A percentile compares a stretch with the other conserved stretches of the same genome.
Evolutionary conservation across 2,888 invertebrate species (phyloP).

Genomic region (Heliconius erato): DNA sequence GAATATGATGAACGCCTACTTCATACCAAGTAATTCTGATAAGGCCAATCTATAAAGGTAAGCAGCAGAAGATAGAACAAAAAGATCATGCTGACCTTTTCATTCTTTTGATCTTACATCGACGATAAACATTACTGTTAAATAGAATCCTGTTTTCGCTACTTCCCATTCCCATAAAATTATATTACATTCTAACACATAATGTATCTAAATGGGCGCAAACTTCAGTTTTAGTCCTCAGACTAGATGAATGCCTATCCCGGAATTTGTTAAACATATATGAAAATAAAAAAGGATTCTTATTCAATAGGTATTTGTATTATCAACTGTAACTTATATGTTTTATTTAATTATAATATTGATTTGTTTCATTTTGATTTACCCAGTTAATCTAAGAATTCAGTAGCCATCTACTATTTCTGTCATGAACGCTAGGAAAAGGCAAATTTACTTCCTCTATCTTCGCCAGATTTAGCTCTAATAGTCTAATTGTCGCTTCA

Average conservation of each 20-base stretch:
- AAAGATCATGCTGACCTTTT: neutral
- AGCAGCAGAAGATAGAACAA: neutral
- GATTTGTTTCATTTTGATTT: neutral
- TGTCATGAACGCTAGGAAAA: constrained; percentile 29
- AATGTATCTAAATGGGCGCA: neutral
- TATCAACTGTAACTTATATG: neutral
- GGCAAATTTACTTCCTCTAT: constrained; percentile 41
- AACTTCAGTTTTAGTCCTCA: too few relatives aligned
- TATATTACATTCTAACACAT: neutral
- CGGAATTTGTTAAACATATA: too few relatives aligned
- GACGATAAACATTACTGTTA: neutral
- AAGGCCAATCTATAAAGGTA: too few relatives aligned
- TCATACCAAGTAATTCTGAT: too few relatives aligned
- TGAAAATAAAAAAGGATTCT: too few relatives aligned
- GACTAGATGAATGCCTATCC: too few relatives aligned
- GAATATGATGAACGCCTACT: too few relatives aligned
- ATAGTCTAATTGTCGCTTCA: constrained; percentile 62
- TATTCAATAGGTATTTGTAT: neutral
- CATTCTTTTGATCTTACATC: neutral
- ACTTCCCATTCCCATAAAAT: neutral
- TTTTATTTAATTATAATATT: neutral
- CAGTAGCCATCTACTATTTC: neutral
- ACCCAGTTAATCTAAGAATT: neutral
- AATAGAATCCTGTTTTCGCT: neutral
- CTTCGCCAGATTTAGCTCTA: constrained; percentile 43